Percentiles rank a stretch among this genome's conserved stretches.
Conservation (phyloP, 2,888 invertebrate species). For the Drosophila crucigera region DNA sequence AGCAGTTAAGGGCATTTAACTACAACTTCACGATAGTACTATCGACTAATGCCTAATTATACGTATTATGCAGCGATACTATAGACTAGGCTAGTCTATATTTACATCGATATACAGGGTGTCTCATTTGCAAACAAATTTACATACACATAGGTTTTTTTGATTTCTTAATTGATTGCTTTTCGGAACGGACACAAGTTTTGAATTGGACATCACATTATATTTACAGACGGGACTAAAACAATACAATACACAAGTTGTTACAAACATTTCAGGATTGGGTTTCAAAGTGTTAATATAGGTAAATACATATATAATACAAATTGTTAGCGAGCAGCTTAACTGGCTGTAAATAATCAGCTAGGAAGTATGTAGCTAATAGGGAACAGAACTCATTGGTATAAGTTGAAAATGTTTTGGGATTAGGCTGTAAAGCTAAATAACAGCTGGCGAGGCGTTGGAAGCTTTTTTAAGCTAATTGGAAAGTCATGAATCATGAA, state of each 20-base stretch:
- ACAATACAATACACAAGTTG: constrained; percentile 24
- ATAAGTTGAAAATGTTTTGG: constrained; percentile 18
- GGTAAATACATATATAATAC: constrained; percentile 55
- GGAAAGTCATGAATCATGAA: constrained; percentile 35
- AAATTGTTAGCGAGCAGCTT: constrained; percentile 58
- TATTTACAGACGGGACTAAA: constrained; percentile 69
- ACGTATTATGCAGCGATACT: constrained; percentile 52
- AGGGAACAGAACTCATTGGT: constrained; percentile 22
- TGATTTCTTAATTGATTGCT: constrained; percentile 4
- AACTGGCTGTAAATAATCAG: constrained; percentile 15
- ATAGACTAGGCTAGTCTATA: constrained; percentile 65
- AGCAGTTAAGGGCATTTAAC: constrained; percentile 44
- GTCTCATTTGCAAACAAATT: constrained; percentile 30
- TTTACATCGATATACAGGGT: constrained; percentile 52
- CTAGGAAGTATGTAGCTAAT: constrained; percentile 25
- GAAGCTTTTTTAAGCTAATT: constrained; percentile 33
- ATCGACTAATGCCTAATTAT: constrained; percentile 68
- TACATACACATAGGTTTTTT: constrained; percentile 49
- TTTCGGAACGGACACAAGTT: constrained; percentile 42
- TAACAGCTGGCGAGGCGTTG: constrained; percentile 35
- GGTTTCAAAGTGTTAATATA: constrained; percentile 27
- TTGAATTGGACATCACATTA: constrained; percentile 61
- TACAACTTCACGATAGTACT: constrained; percentile 30
- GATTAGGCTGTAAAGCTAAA: constrained; percentile 25
- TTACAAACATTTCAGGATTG: constrained; percentile 13